A percentile compares a stretch with the other conserved stretches of the same genome.
Evolutionary conservation across 2,113 vertebrate genomes (phyloP).

Genomic region (Opisthocomus hoazin): DNA sequence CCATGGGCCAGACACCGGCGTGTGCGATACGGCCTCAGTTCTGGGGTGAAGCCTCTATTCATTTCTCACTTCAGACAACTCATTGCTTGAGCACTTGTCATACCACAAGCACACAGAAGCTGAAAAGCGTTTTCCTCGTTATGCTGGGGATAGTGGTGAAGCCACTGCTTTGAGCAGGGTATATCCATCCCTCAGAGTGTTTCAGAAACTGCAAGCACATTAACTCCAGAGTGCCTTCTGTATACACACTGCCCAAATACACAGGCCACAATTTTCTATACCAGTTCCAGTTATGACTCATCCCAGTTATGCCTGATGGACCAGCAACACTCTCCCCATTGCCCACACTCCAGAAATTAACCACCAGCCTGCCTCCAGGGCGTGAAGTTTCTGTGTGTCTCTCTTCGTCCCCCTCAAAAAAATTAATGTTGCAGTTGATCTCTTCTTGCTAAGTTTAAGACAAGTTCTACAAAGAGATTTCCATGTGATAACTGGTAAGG

Average conservation of each 20-base stretch:
- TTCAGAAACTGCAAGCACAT: background rate
- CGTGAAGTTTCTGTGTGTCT: background rate
- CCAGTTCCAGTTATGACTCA: background rate
- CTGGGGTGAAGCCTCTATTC: background rate
- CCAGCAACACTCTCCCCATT: too few species aligned
- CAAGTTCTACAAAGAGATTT: background rate
- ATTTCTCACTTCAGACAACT: background rate
- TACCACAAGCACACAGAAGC: background rate
- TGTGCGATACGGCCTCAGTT: too few species aligned
- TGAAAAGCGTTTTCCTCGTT: background rate
- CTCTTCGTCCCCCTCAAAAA: background rate
- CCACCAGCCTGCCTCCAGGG: background rate
- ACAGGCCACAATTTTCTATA: background rate
- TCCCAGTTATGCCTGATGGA: background rate
- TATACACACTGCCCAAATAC: background rate
- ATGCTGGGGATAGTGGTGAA: background rate
- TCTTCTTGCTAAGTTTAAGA: background rate
- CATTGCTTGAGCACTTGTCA: background rate
- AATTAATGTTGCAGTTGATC: background rate
- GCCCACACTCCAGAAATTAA: background rate
- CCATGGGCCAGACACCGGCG: rapidly evolving
- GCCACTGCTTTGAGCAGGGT: background rate
- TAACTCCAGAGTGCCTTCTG: background rate
- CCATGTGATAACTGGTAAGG: rapidly evolving
- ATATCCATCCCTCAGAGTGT: background rate